Base-by-base conservation (phyloP, 2,113 vertebrate species). In the Python bivittatus region DNA sequence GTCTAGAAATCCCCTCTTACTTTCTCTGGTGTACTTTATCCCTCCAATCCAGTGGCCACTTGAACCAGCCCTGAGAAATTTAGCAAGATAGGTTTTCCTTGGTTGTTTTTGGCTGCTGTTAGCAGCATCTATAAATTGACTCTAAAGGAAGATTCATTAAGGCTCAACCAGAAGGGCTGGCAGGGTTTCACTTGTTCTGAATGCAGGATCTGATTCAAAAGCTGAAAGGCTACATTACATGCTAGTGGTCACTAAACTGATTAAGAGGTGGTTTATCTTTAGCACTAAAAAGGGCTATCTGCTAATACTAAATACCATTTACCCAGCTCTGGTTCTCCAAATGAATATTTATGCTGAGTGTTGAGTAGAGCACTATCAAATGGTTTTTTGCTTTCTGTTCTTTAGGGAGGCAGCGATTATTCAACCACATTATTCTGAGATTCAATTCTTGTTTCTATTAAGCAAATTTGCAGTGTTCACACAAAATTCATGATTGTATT, bases 291-390 rank as follows among this genome's bases (percentile, higher is more conserved):
- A 92, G 94, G 17, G 93, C 96, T 94, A 95, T 96, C 96, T 96
- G 95, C 91, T 96, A 96, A 96, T 96, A 95, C 94, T 96, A 95
- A 95, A 96, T 96, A 95, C 93, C 97, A 97, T 97, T 97, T 97
- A 96, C 94, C 96, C 95, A 94, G 95, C 94, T 96, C 94, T 96
- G 97, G 96, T 96, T 96, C 94, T 93, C 93, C 94, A 93, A 97
- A 97, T 97, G 96, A 97, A 97, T 97, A 96, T 96, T 96, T 96
- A 97, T 97, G 95, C 95, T 91, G 93, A 96, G 94, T 96, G 96
- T 96, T 96, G 94, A 96, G 93, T 96, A 29, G 95, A 96, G 96
- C 96, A 94, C 94, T 94, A 96, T 97, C 97, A 96, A 95, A 96
- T 96, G 94, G 93, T 94, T 94, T 93, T 2, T 1, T 93, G 94